A percentile compares a stretch with the other conserved stretches of the same genome.
Conservation (phyloP, 2,888 invertebrate genomes). For the Sphaerophoria rueppellii region DNA sequence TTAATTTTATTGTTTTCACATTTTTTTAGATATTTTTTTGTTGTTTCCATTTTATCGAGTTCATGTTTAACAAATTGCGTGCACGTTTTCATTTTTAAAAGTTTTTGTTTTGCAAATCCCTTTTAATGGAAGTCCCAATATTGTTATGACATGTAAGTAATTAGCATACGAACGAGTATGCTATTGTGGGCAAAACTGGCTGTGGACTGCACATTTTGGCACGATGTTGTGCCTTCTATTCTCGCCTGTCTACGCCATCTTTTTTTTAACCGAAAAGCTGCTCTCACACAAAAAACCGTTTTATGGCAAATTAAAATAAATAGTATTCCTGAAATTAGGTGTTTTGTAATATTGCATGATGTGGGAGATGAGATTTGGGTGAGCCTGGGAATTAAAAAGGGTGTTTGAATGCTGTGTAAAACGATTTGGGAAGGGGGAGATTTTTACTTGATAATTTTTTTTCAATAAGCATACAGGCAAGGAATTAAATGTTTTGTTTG, state of each 20-base stretch:
- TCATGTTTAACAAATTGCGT: constrained; percentile 57
- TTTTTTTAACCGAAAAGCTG: constrained; percentile 21
- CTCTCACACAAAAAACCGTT: constrained; percentile 58
- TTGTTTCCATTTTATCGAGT: constrained; percentile 22
- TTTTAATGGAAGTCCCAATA: constrained; percentile 58
- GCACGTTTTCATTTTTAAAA: constrained; percentile 57
- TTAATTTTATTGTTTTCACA: constrained; percentile 5
- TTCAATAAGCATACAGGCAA: no score
- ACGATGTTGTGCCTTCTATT: background rate
- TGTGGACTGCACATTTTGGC: background rate
- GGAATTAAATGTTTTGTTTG: no score
- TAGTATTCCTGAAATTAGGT: constrained; percentile 41
- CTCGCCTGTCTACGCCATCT: background rate
- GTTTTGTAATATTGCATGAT: background rate
- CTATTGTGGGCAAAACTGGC: constrained; percentile 37
- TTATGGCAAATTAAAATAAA: constrained; percentile 57
- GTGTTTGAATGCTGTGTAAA: background rate
- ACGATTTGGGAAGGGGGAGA: background rate
- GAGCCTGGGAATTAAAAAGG: background rate
- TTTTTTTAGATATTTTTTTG: constrained; percentile 13
- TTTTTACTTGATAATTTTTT: no score
- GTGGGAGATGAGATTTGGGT: background rate
- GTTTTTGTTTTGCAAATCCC: constrained; percentile 59
- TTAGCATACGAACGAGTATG: constrained; percentile 63
- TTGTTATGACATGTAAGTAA: constrained; percentile 68